Percentiles rank a stretch among this genome's conserved stretches.
Evolutionary conservation across 2,888 invertebrate species (phyloP).

Genomic region (Mamestra brassicae): DNA sequence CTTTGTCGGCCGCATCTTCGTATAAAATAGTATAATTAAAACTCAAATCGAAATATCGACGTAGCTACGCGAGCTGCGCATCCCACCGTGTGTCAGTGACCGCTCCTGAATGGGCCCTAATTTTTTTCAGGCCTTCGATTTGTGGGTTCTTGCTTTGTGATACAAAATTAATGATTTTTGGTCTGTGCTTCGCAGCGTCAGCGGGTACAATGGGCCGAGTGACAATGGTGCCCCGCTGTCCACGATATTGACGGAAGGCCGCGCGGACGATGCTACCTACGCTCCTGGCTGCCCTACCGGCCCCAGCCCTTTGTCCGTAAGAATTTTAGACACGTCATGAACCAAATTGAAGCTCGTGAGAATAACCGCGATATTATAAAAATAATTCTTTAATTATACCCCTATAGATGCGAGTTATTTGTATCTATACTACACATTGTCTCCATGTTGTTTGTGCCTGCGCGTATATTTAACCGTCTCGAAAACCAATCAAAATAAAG

Average conservation of each 20-base stretch:
- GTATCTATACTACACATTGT: background rate
- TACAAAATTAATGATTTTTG: slow-evolving; percentile 91
- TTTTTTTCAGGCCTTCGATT: slow-evolving; percentile 88
- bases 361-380: slow-evolving; percentile 80
- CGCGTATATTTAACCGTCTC: background rate
- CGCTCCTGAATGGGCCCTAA: slow-evolving; percentile 86
- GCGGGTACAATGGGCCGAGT: slow-evolving; percentile 83
- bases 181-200: slow-evolving; percentile 86
- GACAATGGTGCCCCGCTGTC: slow-evolving; percentile 91
- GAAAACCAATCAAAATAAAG: slow-evolving; percentile 18
- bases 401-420: slow-evolving; percentile 63
- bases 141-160: slow-evolving; percentile 90
- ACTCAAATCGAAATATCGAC: slow-evolving; percentile 81
- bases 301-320: slow-evolving; percentile 80
- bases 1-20: slow-evolving; percentile 59
- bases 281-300: slow-evolving; percentile 79
- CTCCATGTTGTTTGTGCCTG: background rate
- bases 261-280: slow-evolving; percentile 83
- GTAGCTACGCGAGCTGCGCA: slow-evolving; percentile 68
- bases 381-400: slow-evolving; percentile 81
- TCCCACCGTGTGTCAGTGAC: slow-evolving; percentile 85
- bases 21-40: slow-evolving; percentile 82
- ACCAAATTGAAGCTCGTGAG: slow-evolving; percentile 83
- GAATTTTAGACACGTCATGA: slow-evolving; percentile 87
- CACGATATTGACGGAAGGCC: slow-evolving; percentile 88